These are phyloP conservation scores for Morpho achilles DNA, from an alignment of 2,888 invertebrate genomes.

Conservation along the genomic window DNA sequence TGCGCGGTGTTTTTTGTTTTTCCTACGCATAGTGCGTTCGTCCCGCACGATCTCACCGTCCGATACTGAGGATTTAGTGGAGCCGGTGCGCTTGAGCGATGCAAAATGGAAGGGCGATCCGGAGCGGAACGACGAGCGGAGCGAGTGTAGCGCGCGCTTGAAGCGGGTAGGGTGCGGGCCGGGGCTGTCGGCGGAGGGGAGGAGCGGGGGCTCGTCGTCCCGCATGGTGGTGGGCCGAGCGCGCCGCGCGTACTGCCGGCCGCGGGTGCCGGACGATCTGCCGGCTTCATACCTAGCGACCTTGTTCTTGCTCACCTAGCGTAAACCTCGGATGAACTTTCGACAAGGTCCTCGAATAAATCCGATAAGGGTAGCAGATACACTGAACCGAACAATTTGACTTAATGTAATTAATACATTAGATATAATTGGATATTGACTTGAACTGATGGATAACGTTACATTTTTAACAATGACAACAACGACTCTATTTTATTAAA, in stretches of 20 bases:
- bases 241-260: conserved; percentile 51
- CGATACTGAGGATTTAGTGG: conserved; percentile 67
- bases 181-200: conserved; percentile 39
- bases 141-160: conserved; percentile 69
- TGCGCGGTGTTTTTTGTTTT: conserved; percentile 68
- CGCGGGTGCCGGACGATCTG: conserved; percentile 43
- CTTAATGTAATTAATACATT: conserved; percentile 23
- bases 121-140: conserved; percentile 73
- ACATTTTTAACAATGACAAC: too few relatives aligned
- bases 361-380: conserved; percentile 32
- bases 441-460: conserved; percentile 19
- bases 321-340: conserved; percentile 58
- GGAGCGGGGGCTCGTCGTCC: conserved; percentile 47
- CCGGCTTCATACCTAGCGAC: conserved; percentile 37
- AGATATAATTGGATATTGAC: conserved; percentile 9
- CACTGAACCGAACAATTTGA: conserved; percentile 18
- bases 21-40: conserved; percentile 75
- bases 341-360: conserved; percentile 41
- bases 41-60: conserved; percentile 70
- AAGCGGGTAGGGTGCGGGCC: conserved; percentile 58
- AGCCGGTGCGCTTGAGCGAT: conserved; percentile 65
- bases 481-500: too few relatives aligned
- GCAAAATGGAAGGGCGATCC: conserved; percentile 76
- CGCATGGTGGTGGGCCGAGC: conserved; percentile 56
- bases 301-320: conserved; percentile 55